These are phyloP conservation scores for Anoplius nigerrimus DNA, from an alignment of 2,888 invertebrate genomes.

Conservation along the genomic window DNA sequence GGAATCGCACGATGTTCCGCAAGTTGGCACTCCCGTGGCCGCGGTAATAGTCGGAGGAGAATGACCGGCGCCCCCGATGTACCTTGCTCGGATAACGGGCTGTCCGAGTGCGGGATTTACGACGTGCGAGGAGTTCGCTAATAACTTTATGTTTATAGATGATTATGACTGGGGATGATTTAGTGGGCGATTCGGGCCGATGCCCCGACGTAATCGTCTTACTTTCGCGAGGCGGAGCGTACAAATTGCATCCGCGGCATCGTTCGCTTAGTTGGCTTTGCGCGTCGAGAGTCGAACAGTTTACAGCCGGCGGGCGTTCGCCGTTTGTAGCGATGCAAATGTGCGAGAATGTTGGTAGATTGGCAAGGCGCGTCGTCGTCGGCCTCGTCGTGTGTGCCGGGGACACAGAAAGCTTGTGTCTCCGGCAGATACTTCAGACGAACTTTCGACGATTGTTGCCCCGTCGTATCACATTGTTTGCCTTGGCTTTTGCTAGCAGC, in stretches of 20 bases:
- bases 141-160: too few relatives aligned
- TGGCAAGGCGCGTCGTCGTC: neutral
- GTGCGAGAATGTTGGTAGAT: conserved; percentile 6
- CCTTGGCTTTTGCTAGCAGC: conserved; percentile 17
- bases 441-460: conserved; percentile 26
- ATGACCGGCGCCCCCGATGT: too few relatives aligned
- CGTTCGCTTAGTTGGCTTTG: conserved; percentile 26
- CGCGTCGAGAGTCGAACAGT: conserved; percentile 33
- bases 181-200: too few relatives aligned
- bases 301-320: conserved; percentile 26
- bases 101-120: too few relatives aligned
- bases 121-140: too few relatives aligned
- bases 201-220: too few relatives aligned
- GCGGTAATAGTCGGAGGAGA: too few relatives aligned
- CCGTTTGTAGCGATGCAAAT: conserved; percentile 37
- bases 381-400: neutral
- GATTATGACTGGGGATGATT: too few relatives aligned
- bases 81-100: too few relatives aligned
- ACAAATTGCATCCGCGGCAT: conserved; percentile 15
- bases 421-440: conserved; percentile 19
- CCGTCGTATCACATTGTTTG: conserved; percentile 32
- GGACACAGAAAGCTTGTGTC: neutral
- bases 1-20: too few relatives aligned
- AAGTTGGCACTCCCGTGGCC: too few relatives aligned
- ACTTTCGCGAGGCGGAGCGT: conserved; percentile 11